Base-by-base conservation (phyloP, 2,888 invertebrate genomes). In the Idaea straminata region DNA sequence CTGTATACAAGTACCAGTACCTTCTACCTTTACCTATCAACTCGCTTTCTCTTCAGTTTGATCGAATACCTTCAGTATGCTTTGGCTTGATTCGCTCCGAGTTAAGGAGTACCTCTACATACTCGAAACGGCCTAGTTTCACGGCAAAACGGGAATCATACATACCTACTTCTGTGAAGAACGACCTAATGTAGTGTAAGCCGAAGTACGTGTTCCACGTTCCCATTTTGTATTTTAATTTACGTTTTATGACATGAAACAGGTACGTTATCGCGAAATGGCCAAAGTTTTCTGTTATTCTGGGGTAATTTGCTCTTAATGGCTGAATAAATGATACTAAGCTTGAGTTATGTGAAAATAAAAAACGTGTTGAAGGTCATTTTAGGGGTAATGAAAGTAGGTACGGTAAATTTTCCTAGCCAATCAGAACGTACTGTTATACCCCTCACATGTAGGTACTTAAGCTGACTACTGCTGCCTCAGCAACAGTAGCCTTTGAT, bases 91-190 rank as follows among this genome's bases (percentile, higher is more conserved):
- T 73, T 67, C 64, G 66, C 72, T 72, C 68, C 64, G 67, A 70
- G 70, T 71, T 69, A 71, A 80, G 77, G 69, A 78, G 77, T 79
- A 78, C 82, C 25, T 25, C 2, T 25, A 25, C 25, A 25, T 82
- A 78, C 83, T 83, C 76, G 73, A 78, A 77, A 74, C 73, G 82
- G 70, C 74, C 81, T 70, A 81, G 77, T 77, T 83, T 62, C 62
- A 65, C 66, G 60, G 70, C 36, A 71, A 70, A 75, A 74, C 72
- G 70, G 67, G 66, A 72, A 74, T 70, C 71, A 72, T 62, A 47
- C 47, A 5, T 47, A 47, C 47, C 47, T 38, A 5, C 38, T 76
- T 74, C 69, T 69, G 61, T 70, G 61, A 65, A 69, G 69, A 67
- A 77, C 70, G 71, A 69, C 67, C 64, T 66, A 74, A 71, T 72